phyloP scores from a whole-genome alignment of 2,113 vertebrate genomes.

The Psephotus haematonotus region DNA sequence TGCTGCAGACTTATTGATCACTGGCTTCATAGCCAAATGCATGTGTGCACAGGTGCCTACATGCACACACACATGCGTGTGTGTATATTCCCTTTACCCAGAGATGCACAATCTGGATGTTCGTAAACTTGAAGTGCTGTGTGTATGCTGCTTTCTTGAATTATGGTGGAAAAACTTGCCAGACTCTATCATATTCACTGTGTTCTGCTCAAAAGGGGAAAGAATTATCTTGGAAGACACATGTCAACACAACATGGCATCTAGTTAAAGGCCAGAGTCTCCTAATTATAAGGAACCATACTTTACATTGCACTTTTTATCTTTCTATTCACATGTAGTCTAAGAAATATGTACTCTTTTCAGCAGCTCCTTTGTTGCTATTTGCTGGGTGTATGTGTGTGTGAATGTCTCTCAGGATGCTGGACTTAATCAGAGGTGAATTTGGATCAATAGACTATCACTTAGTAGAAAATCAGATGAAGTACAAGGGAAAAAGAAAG shows the following conservation, averaged over 20 bases:
- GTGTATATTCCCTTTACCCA: neutral
- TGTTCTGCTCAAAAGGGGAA: conserved; percentile 2
- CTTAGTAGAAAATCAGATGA: conserved; percentile 31
- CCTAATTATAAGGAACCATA: neutral
- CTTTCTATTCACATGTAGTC: neutral
- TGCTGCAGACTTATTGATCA: neutral
- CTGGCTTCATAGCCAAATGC: neutral
- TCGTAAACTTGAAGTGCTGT: neutral
- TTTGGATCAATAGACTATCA: conserved; percentile 48
- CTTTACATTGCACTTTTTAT: neutral
- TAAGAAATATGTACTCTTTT: neutral
- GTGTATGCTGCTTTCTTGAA: neutral
- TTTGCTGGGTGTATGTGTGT: neutral
- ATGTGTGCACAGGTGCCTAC: neutral
- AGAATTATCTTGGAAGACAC: neutral
- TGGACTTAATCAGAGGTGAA: conserved; percentile 46
- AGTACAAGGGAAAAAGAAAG: neutral
- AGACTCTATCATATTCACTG: neutral
- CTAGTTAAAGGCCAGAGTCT: neutral
- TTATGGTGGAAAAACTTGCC: neutral
- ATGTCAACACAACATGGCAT: neutral
- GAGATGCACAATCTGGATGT: neutral
- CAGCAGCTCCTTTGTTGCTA: neutral
- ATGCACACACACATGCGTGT: fast-evolving
- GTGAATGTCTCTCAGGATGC: conserved; percentile 9